phyloP scores from a whole-genome alignment of 2,888 invertebrate species.

The Myathropa florea region DNA sequence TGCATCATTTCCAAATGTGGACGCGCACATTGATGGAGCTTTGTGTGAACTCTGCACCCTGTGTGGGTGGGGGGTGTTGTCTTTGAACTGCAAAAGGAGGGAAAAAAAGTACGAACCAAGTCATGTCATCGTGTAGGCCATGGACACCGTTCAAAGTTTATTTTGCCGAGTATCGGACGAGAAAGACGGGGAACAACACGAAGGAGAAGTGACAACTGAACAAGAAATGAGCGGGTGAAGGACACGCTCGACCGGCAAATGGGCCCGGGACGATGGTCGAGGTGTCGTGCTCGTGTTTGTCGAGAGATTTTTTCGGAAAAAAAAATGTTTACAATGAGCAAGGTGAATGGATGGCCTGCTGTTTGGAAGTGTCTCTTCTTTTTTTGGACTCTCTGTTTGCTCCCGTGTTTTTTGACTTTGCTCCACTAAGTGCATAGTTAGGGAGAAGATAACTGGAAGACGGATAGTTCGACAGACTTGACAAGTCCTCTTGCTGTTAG shows the following conservation, averaged over 20 bases:
- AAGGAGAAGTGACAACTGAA: background rate
- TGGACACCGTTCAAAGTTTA: background rate
- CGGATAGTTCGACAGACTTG: background rate
- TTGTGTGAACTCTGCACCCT: background rate
- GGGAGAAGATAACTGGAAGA: background rate
- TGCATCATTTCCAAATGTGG: background rate
- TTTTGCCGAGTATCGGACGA: background rate
- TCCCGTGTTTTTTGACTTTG: background rate
- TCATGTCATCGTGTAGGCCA: background rate
- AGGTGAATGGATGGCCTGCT: background rate
- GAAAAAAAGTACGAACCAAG: background rate
- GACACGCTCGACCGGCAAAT: background rate
- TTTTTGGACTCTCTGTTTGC: background rate
- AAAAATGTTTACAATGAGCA: background rate
- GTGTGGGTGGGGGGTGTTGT: background rate
- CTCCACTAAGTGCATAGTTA: background rate
- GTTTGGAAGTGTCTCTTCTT: background rate
- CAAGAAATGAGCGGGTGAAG: background rate
- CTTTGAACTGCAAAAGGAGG: background rate
- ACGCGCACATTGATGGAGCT: background rate
- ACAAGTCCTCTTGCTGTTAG: too few relatives aligned
- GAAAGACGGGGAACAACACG: background rate
- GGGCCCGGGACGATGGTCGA: background rate
- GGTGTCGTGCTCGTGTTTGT: background rate
- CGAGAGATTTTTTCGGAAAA: background rate